phyloP scores from a whole-genome alignment of 2,113 vertebrate genomes.

The Leucoraja erinaceus region DNA sequence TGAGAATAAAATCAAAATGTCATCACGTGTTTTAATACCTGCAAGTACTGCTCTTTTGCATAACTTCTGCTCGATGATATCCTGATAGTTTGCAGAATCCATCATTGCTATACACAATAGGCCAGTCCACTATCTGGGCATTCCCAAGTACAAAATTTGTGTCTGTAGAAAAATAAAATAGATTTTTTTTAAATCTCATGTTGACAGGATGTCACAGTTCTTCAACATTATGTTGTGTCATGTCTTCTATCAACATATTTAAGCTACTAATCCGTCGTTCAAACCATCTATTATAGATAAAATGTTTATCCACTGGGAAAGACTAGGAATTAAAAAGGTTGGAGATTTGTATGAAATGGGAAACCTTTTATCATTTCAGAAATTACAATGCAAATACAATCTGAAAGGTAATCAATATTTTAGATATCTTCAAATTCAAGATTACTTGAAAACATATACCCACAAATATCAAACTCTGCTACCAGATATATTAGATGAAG shows the following conservation, averaged over 20 bases:
- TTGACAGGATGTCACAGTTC: background rate
- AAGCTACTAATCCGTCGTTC: too few relatives aligned
- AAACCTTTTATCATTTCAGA: too few relatives aligned
- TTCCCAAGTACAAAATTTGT: slow-evolving; percentile 96
- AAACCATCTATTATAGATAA: too few relatives aligned
- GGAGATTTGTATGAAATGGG: too few relatives aligned
- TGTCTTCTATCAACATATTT: background rate
- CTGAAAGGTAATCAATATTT: too few relatives aligned
- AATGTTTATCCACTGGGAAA: too few relatives aligned
- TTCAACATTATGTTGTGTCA: background rate
- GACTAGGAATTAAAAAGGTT: too few relatives aligned
- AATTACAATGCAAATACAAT: too few relatives aligned
- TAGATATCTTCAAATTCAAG: too few relatives aligned
- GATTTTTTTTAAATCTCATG: background rate
- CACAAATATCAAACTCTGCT: too few relatives aligned
- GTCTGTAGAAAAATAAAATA: slow-evolving; percentile 64
- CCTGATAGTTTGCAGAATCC: slow-evolving; percentile 94
- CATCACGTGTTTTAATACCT: slow-evolving; percentile 63
- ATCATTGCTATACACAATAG: slow-evolving; percentile 95
- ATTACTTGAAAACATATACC: too few relatives aligned
- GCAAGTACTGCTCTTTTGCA: slow-evolving; percentile 97
- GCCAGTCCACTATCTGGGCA: slow-evolving; percentile 97
- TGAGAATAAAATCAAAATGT: background rate
- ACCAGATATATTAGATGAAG: too few relatives aligned
- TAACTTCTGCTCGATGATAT: slow-evolving; percentile 92